Conservation (phyloP, 2,113 vertebrate species). For the Cryptotis parvus region DNA sequence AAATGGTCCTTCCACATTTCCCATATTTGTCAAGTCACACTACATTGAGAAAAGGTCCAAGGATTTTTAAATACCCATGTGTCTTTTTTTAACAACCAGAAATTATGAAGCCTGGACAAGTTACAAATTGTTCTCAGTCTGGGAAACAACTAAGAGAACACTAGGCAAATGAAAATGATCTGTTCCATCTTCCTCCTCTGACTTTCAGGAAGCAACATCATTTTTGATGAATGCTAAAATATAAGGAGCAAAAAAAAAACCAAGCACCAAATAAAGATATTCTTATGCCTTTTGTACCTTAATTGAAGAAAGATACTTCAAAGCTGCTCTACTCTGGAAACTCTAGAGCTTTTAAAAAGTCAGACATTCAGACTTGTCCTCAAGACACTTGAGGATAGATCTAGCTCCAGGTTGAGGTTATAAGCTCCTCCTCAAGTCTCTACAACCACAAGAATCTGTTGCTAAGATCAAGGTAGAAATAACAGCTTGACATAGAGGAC, state of each 20-base stretch:
- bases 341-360: background rate
- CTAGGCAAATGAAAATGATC: background rate
- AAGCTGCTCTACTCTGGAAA: background rate
- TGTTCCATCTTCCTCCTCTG: background rate
- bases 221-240: conserved; percentile 36
- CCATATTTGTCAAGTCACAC: background rate
- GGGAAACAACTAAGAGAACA: conserved; percentile 26
- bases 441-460: fast-evolving
- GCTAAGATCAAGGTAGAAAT: background rate
- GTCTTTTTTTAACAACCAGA: conserved; percentile 49
- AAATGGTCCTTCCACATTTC: background rate
- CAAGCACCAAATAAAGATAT: background rate
- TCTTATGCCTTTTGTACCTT: fast-evolving
- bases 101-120: background rate
- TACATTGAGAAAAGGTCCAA: background rate
- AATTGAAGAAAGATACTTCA: fast-evolving
- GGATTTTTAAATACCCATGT: background rate
- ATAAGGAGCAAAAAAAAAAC: background rate
- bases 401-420: too few relatives aligned
- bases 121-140: conserved; percentile 40
- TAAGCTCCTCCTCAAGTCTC: too few relatives aligned
- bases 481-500: background rate
- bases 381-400: background rate
- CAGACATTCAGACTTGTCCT: background rate
- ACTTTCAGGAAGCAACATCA: conserved; percentile 9